Evolutionary conservation across 2,888 invertebrate species (phyloP), one percentile per base, ranked within the genome.

Genomic region (Dasypogon diadema): DNA sequence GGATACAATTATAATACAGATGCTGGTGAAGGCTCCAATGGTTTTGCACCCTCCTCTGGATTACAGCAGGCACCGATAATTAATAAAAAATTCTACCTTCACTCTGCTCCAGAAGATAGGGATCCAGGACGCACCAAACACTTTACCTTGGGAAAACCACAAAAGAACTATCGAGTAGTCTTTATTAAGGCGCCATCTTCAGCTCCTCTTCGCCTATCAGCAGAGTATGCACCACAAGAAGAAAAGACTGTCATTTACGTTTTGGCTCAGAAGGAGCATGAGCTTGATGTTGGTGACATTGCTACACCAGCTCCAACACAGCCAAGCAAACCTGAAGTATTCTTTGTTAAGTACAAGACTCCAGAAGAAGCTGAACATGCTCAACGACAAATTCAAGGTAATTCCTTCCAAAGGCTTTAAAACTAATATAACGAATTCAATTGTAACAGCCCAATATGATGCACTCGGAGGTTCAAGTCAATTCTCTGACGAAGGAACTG

Each of bases 171-270:
- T 60, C 83, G 85, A 0, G 83, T 85, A 12, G 83, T 85, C 2
- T 85, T 85, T 79, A 85, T 85, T 76, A 85, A 84, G 81, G 83
- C 84, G 12, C 85, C 85, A 37, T 80, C 83, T 0, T 80, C 82
- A 2, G 81, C 10, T 2, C 46, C 1, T 2, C 6, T 24, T 16
- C 75, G 70, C 8, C 72, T 84, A 16, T 81, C 84, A 0, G 84
- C 84, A 0, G 83, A 83, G 78, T 80, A 83, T 78, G 84, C 85
- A 3, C 84, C 85, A 18, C 83, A 84, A 75, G 85, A 86, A 79
- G 85, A 86, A 68, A 85, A 85, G 77, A 86, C 86, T 2, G 84
- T 84, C 55, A 85, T 86, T 77, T 86, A 86, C 76, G 85, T 86
- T 6, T 79, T 86, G 16, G 83, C 81, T 58, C 83, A 85, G 76